Evolutionary conservation across 1,140 invertebrate species (phyloP).

Genomic region (Zaprionus davidi): DNA sequence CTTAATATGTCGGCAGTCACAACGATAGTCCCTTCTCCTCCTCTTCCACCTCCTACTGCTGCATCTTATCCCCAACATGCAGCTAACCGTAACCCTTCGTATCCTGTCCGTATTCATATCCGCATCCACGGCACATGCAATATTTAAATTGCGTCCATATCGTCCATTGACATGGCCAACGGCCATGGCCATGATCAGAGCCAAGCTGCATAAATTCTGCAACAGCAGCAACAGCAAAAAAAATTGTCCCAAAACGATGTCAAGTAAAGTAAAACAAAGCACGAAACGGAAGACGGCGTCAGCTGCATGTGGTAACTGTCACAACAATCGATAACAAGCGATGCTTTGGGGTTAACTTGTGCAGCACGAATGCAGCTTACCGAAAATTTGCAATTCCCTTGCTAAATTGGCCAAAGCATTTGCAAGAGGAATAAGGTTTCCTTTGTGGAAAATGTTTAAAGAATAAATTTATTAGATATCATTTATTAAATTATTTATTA

Average conservation of each 20-base stretch:
- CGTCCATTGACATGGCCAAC: constrained; percentile 67
- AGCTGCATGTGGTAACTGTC: constrained; percentile 50
- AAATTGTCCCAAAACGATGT: constrained; percentile 50
- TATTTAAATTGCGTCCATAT: constrained; percentile 67
- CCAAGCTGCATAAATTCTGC: constrained; percentile 60
- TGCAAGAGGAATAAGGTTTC: background rate
- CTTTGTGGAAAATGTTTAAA: background rate
- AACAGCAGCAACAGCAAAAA: background rate
- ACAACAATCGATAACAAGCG: constrained; percentile 41
- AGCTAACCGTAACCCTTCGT: constrained; percentile 38
- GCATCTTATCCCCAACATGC: constrained; percentile 5
- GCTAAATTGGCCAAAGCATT: background rate
- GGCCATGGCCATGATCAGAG: constrained; percentile 73
- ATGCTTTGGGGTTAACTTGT: constrained; percentile 17
- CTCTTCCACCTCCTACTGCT: background rate
- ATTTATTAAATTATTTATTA: too few species aligned
- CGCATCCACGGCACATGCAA: constrained; percentile 63
- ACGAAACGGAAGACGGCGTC: constrained; percentile 10
- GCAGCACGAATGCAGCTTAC: constrained; percentile 5
- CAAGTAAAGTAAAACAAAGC: constrained; percentile 33
- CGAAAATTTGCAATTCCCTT: background rate
- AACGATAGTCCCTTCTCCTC: constrained; percentile 19
- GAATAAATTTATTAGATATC: too few species aligned
- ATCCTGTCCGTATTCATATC: constrained; percentile 21
- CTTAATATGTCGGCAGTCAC: constrained; percentile 76